A percentile compares a stretch with the other conserved stretches of the same genome.
These are phyloP conservation scores for Alouatta caraya DNA, from an alignment of 2,797 vertebrate genomes.

Conservation along the genomic window DNA sequence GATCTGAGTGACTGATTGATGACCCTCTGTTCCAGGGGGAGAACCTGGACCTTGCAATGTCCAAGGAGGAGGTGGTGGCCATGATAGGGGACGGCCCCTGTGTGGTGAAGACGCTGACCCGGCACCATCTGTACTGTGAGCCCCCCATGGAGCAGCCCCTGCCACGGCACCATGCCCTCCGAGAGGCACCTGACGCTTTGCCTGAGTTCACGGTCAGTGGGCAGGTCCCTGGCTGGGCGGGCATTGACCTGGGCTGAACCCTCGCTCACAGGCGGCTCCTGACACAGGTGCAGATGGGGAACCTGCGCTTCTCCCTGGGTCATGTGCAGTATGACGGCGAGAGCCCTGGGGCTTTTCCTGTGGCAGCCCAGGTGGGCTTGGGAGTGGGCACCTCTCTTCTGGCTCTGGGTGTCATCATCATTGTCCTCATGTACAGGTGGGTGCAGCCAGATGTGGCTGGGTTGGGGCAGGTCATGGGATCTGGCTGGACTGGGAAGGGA, in stretches of 20 bases:
- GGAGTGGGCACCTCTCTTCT: constrained; percentile 95
- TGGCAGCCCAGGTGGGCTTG: constrained; percentile 96
- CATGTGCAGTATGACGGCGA: constrained; percentile 94
- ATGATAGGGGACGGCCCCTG: constrained; percentile 94
- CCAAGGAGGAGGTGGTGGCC: constrained; percentile 96
- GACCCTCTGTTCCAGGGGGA: constrained; percentile 89
- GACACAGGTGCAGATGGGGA: constrained; percentile 95
- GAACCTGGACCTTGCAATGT: constrained; percentile 95
- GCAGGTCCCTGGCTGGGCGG: background rate
- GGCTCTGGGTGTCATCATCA: constrained; percentile 94
- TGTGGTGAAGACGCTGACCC: constrained; percentile 94
- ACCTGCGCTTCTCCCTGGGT: constrained; percentile 93
- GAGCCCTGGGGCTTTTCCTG: constrained; percentile 91
- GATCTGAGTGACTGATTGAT: background rate
- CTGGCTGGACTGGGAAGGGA: background rate
- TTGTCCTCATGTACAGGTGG: constrained; percentile 97
- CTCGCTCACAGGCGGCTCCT: background rate
- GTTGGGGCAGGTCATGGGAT: background rate
- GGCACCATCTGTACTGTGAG: constrained; percentile 96
- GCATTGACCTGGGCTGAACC: accelerated
- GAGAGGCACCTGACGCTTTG: constrained; percentile 90
- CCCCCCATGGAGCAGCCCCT: constrained; percentile 93
- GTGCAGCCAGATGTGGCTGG: background rate
- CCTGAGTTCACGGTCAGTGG: constrained; percentile 93
- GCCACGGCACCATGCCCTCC: constrained; percentile 84